Evolutionary conservation across 92 coral and sea anemone species (phyloP), one percentile per base, ranked within the genome.

Genomic region (Epizoanthus scotinus): DNA sequence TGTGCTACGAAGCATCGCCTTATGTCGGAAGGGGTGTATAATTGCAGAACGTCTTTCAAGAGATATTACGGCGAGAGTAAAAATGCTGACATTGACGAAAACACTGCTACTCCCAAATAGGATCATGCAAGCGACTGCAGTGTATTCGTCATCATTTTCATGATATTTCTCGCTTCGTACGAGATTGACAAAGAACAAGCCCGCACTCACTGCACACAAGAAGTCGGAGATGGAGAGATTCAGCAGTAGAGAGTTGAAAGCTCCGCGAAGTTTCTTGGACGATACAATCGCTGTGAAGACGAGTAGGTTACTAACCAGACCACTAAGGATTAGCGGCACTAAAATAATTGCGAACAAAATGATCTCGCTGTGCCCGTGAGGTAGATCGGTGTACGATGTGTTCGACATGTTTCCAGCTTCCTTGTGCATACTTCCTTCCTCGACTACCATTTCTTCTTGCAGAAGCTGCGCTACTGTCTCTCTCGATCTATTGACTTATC

Each of bases 211-310:
- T 20, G 70, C 70, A 64, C 2, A 20, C 44, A 31, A 28, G 70
- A 64, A 64, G 22, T 29, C 70, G 3, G 70, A 36, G 10, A 64
- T 29, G 40, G 44, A 29, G 6, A 64, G 70, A 17, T 29, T 64
- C 7, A 64, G 38, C 6, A 64, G 21, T 15, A 64, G 67, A 26
- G 47, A 29, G 70, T 64, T 64, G 40, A 64, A 28, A 27, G 38
- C 44, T 17, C 70, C 70, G 24, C 40, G 22, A 29, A 64, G 70
- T 64, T 64, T 64, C 70, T 64, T 64, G 70, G 70, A 64, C 42
- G 19, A 17, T 38, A 31, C 21, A 64, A 64, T 64, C 13, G 70
- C 70, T 64, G 70, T 18, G 70, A 64, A 64, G 5, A 64, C 70
- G 5, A 64, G 70, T 64, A 64, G 28, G 17, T 28, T 64, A 31